Percentiles rank a stretch among this genome's conserved stretches.
These are phyloP conservation scores for Decapterus maruadsi DNA, from an alignment of 2,797 vertebrate species.

Conservation along the genomic window DNA sequence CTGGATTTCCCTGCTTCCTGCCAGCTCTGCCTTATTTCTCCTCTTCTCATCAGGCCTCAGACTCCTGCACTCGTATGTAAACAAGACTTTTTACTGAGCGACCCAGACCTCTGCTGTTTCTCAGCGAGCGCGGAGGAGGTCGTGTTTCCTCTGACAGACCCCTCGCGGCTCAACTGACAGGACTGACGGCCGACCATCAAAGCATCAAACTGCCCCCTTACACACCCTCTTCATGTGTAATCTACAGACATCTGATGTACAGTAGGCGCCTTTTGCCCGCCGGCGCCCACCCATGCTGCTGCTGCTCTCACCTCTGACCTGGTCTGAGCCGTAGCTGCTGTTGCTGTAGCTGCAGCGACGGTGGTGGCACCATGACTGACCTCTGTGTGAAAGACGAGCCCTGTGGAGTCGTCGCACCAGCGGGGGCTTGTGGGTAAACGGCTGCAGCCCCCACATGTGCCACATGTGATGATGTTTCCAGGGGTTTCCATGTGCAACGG, in stretches of 20 bases:
- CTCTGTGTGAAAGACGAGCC: conserved; percentile 62
- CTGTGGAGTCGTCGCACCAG: conserved; percentile 48
- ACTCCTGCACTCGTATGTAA: background rate
- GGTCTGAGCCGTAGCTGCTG: conserved; percentile 32
- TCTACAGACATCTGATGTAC: conserved; percentile 37
- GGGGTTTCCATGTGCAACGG: conserved; percentile 13
- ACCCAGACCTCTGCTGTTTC: background rate
- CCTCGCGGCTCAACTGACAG: conserved; percentile 1
- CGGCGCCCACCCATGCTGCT: conserved; percentile 73
- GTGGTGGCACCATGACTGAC: conserved; percentile 54
- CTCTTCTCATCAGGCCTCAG: background rate
- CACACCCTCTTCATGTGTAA: background rate
- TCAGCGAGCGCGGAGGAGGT: background rate
- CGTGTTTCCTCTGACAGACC: background rate
- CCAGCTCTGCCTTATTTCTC: background rate
- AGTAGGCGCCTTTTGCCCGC: conserved; percentile 48
- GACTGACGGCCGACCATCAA: conserved; percentile 24
- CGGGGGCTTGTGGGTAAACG: conserved; percentile 46
- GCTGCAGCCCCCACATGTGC: conserved; percentile 41
- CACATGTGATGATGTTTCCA: conserved; percentile 51
- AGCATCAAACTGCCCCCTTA: conserved; percentile 26
- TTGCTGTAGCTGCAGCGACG: conserved; percentile 17
- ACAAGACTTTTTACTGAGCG: background rate
- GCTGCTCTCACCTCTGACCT: conserved; percentile 67
- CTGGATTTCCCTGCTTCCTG: background rate